Percentiles rank a stretch among this genome's conserved stretches.
These are phyloP conservation scores for Mormyrus lacerda DNA, from an alignment of 2,113 vertebrate species.

Conservation along the genomic window DNA sequence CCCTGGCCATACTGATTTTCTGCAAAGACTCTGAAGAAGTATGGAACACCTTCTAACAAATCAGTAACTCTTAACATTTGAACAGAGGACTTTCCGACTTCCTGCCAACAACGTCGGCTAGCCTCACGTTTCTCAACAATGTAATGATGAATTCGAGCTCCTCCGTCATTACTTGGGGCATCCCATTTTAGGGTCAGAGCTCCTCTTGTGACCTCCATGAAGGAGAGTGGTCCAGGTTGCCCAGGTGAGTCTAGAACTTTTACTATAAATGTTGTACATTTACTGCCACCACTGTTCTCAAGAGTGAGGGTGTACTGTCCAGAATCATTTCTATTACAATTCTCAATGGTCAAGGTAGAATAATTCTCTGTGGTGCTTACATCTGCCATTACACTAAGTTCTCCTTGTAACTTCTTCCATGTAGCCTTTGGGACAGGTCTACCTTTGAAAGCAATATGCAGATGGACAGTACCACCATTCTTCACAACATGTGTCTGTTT, in stretches of 20 bases:
- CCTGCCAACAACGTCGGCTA: constrained; percentile 91
- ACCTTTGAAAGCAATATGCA: constrained; percentile 83
- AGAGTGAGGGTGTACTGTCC: constrained; percentile 89
- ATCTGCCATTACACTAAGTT: constrained; percentile 10
- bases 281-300: constrained; percentile 84
- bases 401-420: constrained; percentile 71
- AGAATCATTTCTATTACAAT: constrained; percentile 83
- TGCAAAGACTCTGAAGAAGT: constrained; percentile 89
- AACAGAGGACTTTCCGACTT: constrained; percentile 76
- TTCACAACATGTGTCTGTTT: constrained; percentile 92
- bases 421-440: constrained; percentile 77
- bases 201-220: constrained; percentile 79
- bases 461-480: constrained; percentile 73
- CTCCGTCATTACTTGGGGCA: constrained; percentile 82
- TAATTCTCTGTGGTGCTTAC: constrained; percentile 63
- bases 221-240: constrained; percentile 74
- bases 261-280: constrained; percentile 79
- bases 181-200: constrained; percentile 84
- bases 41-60: constrained; percentile 83
- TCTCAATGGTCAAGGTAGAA: constrained; percentile 79
- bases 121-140: constrained; percentile 89
- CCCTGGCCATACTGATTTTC: constrained; percentile 94
- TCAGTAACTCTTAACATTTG: constrained; percentile 74
- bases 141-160: constrained; percentile 85
- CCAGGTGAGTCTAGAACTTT: constrained; percentile 92